Conservation (phyloP, 2,797 vertebrate genomes). For the Trachurus trachurus region DNA sequence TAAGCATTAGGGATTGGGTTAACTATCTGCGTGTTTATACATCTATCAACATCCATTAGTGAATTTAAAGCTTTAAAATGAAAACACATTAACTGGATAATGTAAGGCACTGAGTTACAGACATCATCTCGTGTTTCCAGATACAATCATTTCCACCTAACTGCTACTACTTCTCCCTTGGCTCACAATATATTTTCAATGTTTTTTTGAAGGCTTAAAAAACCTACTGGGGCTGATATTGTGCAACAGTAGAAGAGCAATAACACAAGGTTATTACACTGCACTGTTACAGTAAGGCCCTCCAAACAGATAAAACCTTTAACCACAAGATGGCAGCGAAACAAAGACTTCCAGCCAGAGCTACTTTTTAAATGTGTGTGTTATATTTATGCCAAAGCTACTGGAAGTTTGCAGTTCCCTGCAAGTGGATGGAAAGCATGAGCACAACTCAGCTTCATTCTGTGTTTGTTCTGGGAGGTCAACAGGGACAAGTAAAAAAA, state of each 20-base stretch:
- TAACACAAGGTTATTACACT: not conserved
- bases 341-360: not conserved
- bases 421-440: not conserved
- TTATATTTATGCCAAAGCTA: not conserved
- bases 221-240: too few species aligned
- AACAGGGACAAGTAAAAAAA: not conserved
- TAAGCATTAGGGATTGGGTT: not conserved
- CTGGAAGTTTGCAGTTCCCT: not conserved
- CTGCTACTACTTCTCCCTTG: not conserved
- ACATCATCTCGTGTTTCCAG: not conserved
- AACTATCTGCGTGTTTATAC: too few species aligned
- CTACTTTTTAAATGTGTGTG: not conserved
- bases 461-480: not conserved
- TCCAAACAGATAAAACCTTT: not conserved
- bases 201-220: not conserved
- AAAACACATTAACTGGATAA: not conserved
- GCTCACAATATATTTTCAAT: not conserved
- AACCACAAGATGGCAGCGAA: slow-evolving; percentile 60
- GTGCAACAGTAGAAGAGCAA: not conserved
- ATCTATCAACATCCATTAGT: too few species aligned
- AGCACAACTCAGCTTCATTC: not conserved
- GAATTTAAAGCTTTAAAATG: not conserved
- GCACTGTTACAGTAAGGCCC: not conserved
- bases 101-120: not conserved
- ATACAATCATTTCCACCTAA: not conserved